Percentiles rank a stretch among this genome's conserved stretches.
These are phyloP conservation scores for Pseudorhombus dupliciocellatus DNA, from an alignment of 2,113 vertebrate species.

Conservation along the genomic window DNA sequence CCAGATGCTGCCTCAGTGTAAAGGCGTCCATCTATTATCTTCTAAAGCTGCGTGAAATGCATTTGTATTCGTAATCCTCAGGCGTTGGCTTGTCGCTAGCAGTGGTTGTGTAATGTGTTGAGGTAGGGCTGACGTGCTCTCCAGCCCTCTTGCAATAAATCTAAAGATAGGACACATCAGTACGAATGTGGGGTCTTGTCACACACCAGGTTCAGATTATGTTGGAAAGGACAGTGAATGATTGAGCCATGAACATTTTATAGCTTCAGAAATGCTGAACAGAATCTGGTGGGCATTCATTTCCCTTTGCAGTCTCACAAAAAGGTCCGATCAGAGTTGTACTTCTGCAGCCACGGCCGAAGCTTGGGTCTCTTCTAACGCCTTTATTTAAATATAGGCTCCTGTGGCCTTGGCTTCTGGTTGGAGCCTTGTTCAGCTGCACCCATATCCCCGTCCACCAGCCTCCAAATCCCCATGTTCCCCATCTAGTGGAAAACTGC, in stretches of 20 bases:
- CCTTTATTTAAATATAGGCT: constrained; percentile 23
- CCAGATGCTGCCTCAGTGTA: neutral
- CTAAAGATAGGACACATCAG: constrained; percentile 44
- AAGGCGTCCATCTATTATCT: neutral
- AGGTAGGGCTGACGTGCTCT: constrained; percentile 16
- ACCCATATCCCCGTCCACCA: constrained; percentile 28
- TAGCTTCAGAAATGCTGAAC: no score
- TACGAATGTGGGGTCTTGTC: neutral
- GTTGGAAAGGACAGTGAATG: no score
- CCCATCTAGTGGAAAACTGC: constrained; percentile 68
- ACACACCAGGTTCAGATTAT: constrained; percentile 5
- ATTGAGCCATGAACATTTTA: no score
- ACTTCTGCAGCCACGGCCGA: neutral
- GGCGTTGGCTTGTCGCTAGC: neutral
- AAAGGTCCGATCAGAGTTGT: neutral
- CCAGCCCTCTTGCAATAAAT: constrained; percentile 29
- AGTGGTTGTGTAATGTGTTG: constrained; percentile 17
- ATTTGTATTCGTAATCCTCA: neutral
- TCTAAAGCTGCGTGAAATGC: neutral
- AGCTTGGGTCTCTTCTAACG: constrained; percentile 8
- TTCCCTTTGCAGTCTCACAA: neutral
- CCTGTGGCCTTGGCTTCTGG: constrained; percentile 15
- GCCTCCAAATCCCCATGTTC: constrained; percentile 47
- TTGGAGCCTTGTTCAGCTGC: constrained; percentile 43
- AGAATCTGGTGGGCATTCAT: no score